phyloP scores from a whole-genome alignment of 1,140 invertebrate species.

The Scaptomyza montana region DNA sequence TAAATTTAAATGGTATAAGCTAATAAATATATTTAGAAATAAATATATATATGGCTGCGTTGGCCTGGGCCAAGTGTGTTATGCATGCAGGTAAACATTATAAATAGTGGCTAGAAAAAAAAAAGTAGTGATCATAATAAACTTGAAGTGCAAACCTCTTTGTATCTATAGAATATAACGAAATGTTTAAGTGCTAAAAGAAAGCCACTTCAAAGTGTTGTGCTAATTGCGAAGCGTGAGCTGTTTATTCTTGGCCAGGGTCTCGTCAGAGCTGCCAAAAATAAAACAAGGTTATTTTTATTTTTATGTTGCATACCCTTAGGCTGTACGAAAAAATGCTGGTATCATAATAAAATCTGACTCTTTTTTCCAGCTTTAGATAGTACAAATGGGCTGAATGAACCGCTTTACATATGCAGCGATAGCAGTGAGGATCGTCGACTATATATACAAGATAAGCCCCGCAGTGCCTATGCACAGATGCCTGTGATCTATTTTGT shows the following conservation, averaged over 20 bases:
- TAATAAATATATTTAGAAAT: slow-evolving; percentile 1
- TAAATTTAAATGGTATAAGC: background rate
- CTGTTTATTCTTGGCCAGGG: slow-evolving; percentile 1
- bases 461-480: slow-evolving; percentile 53
- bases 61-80: slow-evolving; percentile 1
- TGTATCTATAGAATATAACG: background rate
- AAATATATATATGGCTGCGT: background rate
- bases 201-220: slow-evolving; percentile 14
- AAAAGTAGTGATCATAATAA: background rate
- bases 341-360: background rate
- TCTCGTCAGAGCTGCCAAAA: background rate
- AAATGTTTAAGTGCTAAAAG: slow-evolving; percentile 13
- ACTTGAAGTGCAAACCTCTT: slow-evolving; percentile 10
- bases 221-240: slow-evolving; percentile 19
- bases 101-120: slow-evolving; percentile 5
- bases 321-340: slow-evolving; percentile 17
- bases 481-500: slow-evolving; percentile 87
- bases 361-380: slow-evolving; percentile 39
- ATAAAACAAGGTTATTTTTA: slow-evolving; percentile 5
- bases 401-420: slow-evolving; percentile 66
- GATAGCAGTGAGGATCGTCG: slow-evolving; percentile 68
- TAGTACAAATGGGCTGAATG: slow-evolving; percentile 57
- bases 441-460: slow-evolving; percentile 69
- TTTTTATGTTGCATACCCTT: slow-evolving; percentile 20
- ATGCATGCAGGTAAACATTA: slow-evolving; percentile 9